Evolutionary conservation across 1,140 invertebrate genomes (phyloP), one percentile per base, ranked within the genome.

Genomic region (Aplysia californica): DNA sequence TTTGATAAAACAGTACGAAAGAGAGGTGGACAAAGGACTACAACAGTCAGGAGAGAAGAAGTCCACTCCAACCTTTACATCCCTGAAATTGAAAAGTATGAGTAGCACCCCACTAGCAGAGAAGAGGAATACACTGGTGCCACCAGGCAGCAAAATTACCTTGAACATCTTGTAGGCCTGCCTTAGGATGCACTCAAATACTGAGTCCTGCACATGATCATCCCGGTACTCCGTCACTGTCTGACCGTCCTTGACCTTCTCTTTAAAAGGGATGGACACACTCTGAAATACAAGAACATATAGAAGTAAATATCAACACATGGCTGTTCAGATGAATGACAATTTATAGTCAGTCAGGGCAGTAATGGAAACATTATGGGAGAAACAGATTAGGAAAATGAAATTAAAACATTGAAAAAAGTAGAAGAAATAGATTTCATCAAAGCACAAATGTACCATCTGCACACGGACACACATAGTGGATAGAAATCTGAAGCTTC

Each of bases 151-250:
- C n/a, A n/a, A n/a, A n/a, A n/a, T n/a, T n/a, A 90, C 90, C 80
- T 85, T 88, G 79, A 95, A 96, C 91, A 94, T 94, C 70, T 92
- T 89, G 85, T 96, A 96, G 26, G 93, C 91, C 86, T 95, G 94
- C 81, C 92, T 92, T 0, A 96, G 88, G 44, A 96, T 91, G 31
- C 93, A 91, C 81, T 93, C 91, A 89, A 93, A 96, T 67, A 96
- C 93, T 80, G 92, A 92, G 88, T 95, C 94, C 75, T 95, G 94
- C 0, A 96, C 92, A 87, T 95, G 93, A 75, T 95, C 94, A 69
- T 93, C 92, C 66, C 93, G 91, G 89, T 95, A 95, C 82, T 95
- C 94, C 5, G 89, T 87, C 75, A 92, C 92, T 74, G 93, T 92
- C 61, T 92, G 90, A 39, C 92, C 93, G 86, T 95, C 94, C 87